A percentile compares a stretch with the other conserved stretches of the same genome.
Conservation (phyloP, 2,888 invertebrate species). For the Watsonalla binaria region DNA sequence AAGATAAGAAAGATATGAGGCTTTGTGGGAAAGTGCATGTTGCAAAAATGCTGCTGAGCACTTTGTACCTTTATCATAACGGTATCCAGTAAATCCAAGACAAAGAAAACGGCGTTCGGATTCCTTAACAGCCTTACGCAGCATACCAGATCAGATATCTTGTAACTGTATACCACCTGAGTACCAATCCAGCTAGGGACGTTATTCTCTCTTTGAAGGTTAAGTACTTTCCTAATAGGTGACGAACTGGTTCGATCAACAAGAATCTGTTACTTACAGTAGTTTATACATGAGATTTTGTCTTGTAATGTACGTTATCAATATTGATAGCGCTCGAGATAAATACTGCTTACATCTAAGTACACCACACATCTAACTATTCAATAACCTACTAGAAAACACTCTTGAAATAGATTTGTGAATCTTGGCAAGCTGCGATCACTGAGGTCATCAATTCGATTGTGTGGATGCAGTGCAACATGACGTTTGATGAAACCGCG, state of each 20-base stretch:
- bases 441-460: conserved; percentile 39
- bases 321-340: neutral
- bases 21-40: neutral
- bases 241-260: neutral
- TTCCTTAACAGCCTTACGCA: too few relatives aligned
- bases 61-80: neutral
- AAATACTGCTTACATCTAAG: neutral
- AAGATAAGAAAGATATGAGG: neutral
- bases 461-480: conserved; percentile 14
- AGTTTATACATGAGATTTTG: neutral
- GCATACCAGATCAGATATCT: too few relatives aligned
- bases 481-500: neutral
- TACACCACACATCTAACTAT: too few relatives aligned
- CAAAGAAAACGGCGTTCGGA: too few relatives aligned
- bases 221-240: too few relatives aligned
- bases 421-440: conserved; percentile 44
- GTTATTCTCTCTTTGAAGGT: neutral
- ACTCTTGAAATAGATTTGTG: conserved; percentile 41
- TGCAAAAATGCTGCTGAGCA: neutral
- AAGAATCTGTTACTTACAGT: neutral
- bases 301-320: neutral
- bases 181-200: neutral
- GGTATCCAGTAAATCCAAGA: too few relatives aligned
- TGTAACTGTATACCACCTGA: neutral
- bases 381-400: neutral